Evolutionary conservation across 1,140 invertebrate species (phyloP).

Genomic region (Trichogramma pretiosum): DNA sequence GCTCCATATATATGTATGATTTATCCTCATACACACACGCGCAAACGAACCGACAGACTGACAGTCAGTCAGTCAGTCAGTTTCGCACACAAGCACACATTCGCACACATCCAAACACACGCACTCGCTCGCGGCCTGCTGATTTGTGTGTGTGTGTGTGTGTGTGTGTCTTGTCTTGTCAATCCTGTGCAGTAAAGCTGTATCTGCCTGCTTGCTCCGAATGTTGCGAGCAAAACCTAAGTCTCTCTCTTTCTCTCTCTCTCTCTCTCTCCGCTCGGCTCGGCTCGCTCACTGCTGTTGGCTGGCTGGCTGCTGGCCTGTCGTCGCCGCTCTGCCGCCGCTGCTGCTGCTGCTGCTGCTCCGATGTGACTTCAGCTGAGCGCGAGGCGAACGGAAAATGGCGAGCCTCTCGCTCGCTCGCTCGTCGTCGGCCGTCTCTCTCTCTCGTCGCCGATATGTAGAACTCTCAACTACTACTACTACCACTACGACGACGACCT

Average conservation of each 20-base stretch:
- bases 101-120: too few relatives aligned
- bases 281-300: neutral
- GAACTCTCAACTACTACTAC: too few relatives aligned
- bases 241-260: neutral
- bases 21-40: too few relatives aligned
- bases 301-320: neutral
- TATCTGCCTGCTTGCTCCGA: neutral
- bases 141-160: neutral
- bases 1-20: too few relatives aligned
- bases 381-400: slow-evolving; percentile 5
- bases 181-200: too few relatives aligned
- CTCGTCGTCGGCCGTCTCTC: neutral
- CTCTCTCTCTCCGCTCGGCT: neutral
- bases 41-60: too few relatives aligned
- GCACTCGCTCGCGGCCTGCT: neutral
- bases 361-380: neutral
- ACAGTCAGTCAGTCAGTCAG: too few relatives aligned
- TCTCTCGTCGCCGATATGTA: too few relatives aligned
- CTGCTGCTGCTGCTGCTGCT: neutral
- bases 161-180: too few relatives aligned
- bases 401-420: neutral
- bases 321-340: neutral
- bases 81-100: too few relatives aligned
- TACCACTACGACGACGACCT: too few relatives aligned
- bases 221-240: neutral